Evolutionary conservation across 2,797 vertebrate species (phyloP).

Genomic region (Platyrinchus mystaceus): DNA sequence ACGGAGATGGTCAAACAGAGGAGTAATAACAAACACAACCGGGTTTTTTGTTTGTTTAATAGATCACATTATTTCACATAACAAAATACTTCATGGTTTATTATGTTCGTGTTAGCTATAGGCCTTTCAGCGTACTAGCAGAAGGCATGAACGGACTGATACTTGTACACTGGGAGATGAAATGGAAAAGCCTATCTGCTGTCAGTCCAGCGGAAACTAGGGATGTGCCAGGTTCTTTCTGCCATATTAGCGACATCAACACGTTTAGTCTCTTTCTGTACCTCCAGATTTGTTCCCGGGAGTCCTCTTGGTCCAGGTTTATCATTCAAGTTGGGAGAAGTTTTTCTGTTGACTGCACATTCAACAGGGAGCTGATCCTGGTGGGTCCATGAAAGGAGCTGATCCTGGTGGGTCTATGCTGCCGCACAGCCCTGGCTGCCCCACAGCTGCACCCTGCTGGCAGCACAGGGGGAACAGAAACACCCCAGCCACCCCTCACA

Average conservation of each 20-base stretch:
- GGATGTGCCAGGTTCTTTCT: background rate
- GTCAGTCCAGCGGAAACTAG: background rate
- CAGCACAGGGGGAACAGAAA: background rate
- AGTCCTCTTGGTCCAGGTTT: background rate
- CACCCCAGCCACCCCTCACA: fast-evolving
- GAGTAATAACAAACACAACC: background rate
- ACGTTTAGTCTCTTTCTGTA: background rate
- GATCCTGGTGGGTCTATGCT: fast-evolving
- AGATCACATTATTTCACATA: background rate
- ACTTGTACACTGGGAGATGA: background rate
- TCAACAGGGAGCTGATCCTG: background rate
- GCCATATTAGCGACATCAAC: background rate
- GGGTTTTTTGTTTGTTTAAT: background rate
- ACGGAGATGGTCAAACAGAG: background rate
- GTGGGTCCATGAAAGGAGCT: fast-evolving
- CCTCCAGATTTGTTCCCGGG: background rate
- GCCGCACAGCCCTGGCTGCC: fast-evolving
- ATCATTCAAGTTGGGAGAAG: too few species aligned
- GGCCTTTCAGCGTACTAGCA: background rate
- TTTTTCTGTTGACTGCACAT: fast-evolving
- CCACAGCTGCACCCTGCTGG: fast-evolving
- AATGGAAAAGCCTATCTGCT: background rate
- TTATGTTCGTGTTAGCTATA: background rate
- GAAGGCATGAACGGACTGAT: background rate
- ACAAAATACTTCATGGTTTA: conserved; percentile 18